Conservation (phyloP, 2,113 vertebrate species). For the Rhabdornis inornatus region DNA sequence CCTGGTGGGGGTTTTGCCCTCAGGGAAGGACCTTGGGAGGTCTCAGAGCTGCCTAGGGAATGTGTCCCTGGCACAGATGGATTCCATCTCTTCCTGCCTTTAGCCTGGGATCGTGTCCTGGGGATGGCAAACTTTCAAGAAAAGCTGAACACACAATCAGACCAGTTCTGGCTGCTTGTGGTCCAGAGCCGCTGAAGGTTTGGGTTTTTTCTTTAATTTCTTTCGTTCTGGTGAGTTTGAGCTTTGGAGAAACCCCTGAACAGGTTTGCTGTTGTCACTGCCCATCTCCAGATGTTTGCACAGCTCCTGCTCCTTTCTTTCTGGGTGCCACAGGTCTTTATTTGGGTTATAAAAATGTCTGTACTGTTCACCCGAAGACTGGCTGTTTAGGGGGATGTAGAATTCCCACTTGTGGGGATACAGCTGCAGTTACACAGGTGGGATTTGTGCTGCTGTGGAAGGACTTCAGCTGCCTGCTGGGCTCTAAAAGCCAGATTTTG, state of each 20-base stretch:
- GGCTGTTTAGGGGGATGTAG: neutral
- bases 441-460: neutral
- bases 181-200: neutral
- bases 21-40: neutral
- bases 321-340: neutral
- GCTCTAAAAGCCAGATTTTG: neutral
- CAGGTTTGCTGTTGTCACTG: neutral
- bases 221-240: neutral
- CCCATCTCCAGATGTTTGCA: neutral
- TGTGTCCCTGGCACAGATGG: neutral
- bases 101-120: neutral
- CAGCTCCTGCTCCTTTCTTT: neutral
- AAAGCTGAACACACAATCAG: neutral
- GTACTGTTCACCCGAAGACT: fast-evolving
- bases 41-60: neutral
- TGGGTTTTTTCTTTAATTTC: neutral
- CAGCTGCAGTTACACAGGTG: neutral
- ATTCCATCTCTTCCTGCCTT: neutral
- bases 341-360: neutral
- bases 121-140: neutral
- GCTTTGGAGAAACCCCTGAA: neutral
- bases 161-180: neutral
- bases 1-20: neutral
- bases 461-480: neutral
- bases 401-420: neutral